Base-by-base conservation (phyloP, 2,888 invertebrate species). In the Liposcelis brunnea region DNA sequence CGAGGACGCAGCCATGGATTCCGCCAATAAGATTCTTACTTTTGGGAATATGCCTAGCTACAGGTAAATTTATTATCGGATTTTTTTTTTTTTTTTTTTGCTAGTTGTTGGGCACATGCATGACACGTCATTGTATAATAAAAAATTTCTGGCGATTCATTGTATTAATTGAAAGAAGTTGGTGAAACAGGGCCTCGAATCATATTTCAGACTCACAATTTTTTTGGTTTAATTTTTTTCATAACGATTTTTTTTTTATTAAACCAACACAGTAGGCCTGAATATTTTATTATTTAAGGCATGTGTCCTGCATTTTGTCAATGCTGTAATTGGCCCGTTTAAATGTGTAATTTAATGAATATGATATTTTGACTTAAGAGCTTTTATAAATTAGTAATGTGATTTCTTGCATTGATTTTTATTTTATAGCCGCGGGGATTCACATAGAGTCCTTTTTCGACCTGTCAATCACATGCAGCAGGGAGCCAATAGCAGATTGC, bases 1-100 rank as follows among this genome's bases (percentile, higher is more conserved):
- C 2, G 38, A 46, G 14, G 81, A 80, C 62, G 78, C 77, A 53
- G 80, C 81, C 45, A 63, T 83, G 59, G 85, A 86, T 57, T 81
- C 78, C 55, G 80, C 81, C 56, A 75, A 74, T 65, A 84, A 86
- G 70, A 77, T 87, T 65, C 77, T 85, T 56, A 71, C 74, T 49
- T 86, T 83, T 68, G 82, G 80, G 63, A 78, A 74, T 63, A 71
- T 75, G 65, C 71, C 62, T 45, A 57, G 59, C 40, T 62, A 61
- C 53, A 59, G 60, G 60, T 61, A 55, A 44, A 47, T 35, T 31
- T 45, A 31, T 21, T 18, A n/a, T 19, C 18, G 44, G 21, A 12
- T 45, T 31, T 42, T 33, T 43, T 48, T 50, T 50, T 57, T 58
- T 55, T 56, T 59, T 57, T 52, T 56, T 56, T 58, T 57, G 67